Base-by-base conservation (phyloP, 1,140 invertebrate species). In the Drosophila nikananu region DNA sequence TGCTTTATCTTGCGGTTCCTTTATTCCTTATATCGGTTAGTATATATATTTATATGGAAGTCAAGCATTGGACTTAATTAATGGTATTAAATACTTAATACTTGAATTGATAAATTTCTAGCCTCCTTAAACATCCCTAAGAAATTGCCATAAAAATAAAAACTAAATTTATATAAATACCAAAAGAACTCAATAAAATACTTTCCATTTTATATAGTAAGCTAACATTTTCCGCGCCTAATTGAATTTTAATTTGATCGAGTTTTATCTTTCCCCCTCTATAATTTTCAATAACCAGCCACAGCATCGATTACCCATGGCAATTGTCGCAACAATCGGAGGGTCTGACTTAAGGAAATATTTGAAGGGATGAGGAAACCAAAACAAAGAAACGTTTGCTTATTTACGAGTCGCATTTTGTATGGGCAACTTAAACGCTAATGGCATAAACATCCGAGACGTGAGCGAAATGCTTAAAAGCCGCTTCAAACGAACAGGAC, bases 391-490 rank as follows among this genome's bases (percentile, higher is more conserved):
- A 73, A 39, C 71, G 60, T 72, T 87, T 74, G 66, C 65, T 87
- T 87, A 83, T 83, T 87, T 87, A 87, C 83, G 80, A 77, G 77
- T 81, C 84, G 81, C 86, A 78, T 76, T 87, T 86, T 86, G 86
- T 89, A 90, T 90, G 86, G 68, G 86, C 78, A 89, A 89, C 86
- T 89, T 89, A 89, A 89, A 90, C 86, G 86, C 86, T 89, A 89
- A 89, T 89, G 86, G 86, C 86, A 89, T 84, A 89, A 89, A 89
- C 86, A 89, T 90, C 86, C 86, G 86, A 74, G 78, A 89, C 86
- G 86, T 89, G 86, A 89, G 71, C 49, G 48, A 76, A 90, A 89
- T 86, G 73, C 60, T 83, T 79, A 90, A 90, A 87, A 73, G 25
- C 54, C 63, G 71, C 58, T 68, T 77, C 77, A 80, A 71, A 68